Evolutionary conservation across 53 echinoderm and acorn worm genomes (phyloP), one percentile per base, ranked within the genome.

Genomic region (Hippasteria phrygiana): DNA sequence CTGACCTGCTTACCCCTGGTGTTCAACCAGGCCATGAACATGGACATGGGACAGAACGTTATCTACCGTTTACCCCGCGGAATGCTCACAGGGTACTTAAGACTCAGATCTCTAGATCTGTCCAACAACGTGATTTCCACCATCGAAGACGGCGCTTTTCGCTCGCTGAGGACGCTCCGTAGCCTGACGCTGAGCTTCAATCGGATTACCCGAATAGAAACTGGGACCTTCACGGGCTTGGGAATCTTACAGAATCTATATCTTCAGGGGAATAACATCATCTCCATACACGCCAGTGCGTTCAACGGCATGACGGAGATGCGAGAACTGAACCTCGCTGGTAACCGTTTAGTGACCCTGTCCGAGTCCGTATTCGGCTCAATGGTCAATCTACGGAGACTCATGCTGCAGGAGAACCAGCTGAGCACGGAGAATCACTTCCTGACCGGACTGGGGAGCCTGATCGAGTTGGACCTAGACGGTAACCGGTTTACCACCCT

Each of bases 1-100:
- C 87, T 94, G 29, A 83, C 79, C 1, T 94, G 94, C 36, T 66
- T 96, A 41, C 96, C 96, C 40, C 34, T 74, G 3, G 70, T 83
- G 11, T 96, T 93, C 65, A 90, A 79, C 31, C 73, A 59, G 2
- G 71, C 90, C 0, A 50, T 90, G 12, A 74, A 88, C 42, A 80
- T 97, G 45, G 93, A 95, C 85, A 87, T 97, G 76, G 89, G 88
- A 17, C 95, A 97, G 74, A 97, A 97, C 85, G 85, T 67, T 17
- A 87, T 97, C 62, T 69, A 88, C 27, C 66, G 81, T 18, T 71
- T 97, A 0, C 87, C 86, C 1, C 54, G 80, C 37, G 75, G 37
- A 18, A 88, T 80, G 47, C 94, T 98, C 13, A 65, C 91, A 7
- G 93, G 90, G 5, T 94, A 90, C 29, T 26, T 88, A 26, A 81